Percentiles rank a stretch among this genome's conserved stretches.
phyloP scores from a whole-genome alignment of 2,888 invertebrate genomes.

The Euproctis similis region DNA sequence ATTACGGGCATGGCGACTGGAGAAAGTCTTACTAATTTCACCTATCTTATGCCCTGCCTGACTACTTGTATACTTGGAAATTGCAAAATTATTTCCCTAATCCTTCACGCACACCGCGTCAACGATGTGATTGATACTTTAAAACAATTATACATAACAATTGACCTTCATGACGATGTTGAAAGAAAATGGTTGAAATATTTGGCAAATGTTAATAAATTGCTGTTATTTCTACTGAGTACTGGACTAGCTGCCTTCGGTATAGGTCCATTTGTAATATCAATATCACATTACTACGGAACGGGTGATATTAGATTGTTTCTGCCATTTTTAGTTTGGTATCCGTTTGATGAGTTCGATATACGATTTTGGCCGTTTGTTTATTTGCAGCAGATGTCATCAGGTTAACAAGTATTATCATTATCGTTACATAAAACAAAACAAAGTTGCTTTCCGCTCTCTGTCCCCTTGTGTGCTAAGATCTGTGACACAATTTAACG shows the following conservation, averaged over 20 bases:
- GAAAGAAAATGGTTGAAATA: conserved; percentile 16
- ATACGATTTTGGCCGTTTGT: conserved; percentile 30
- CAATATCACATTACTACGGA: conserved; percentile 22
- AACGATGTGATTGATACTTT: conserved; percentile 25
- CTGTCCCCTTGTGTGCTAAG: too few species aligned
- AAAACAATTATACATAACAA: conserved; percentile 10
- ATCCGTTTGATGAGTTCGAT: conserved; percentile 38
- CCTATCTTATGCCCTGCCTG: conserved; percentile 32
- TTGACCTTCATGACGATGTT: conserved; percentile 4
- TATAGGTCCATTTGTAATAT: conserved; percentile 25
- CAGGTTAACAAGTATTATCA: conserved; percentile 23
- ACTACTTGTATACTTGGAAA: conserved; percentile 29
- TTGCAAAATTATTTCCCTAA: conserved; percentile 28
- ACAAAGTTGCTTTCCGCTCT: too few species aligned
- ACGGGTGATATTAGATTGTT: conserved; percentile 28
- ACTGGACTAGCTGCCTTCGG: conserved; percentile 23
- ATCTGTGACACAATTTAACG: too few species aligned
- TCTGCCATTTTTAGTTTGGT: conserved; percentile 34
- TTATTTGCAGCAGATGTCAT: conserved; percentile 31
- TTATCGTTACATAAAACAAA: too few species aligned
- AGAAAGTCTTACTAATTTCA: conserved; percentile 25
- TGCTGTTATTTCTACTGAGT: conserved; percentile 10
- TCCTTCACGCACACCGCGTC: conserved; percentile 21
- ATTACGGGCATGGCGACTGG: conserved; percentile 13
- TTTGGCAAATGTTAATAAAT: conserved; percentile 17